Evolutionary conservation across 2,797 vertebrate genomes (phyloP).

Genomic region (Dermochelys coriacea): DNA sequence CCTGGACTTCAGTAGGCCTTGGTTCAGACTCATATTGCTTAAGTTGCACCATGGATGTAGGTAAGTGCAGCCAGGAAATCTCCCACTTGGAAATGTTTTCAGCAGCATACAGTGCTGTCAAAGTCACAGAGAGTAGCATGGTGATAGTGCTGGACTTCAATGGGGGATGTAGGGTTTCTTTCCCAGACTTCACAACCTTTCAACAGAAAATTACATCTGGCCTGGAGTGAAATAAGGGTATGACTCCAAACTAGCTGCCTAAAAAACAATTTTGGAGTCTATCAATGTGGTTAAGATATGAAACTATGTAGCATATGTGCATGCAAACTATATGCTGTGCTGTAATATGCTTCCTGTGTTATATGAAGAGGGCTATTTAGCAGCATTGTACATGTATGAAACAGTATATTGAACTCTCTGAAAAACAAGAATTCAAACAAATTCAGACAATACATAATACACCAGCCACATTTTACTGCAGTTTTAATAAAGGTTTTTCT

Average conservation of each 20-base stretch:
- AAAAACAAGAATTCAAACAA: constrained; percentile 24
- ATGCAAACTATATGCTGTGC: not conserved
- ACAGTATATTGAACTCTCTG: not conserved
- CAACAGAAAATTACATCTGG: not conserved
- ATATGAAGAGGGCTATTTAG: not conserved
- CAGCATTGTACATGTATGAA: not conserved
- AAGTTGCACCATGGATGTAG: not conserved
- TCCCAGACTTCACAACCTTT: not conserved
- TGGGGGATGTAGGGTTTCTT: fast-evolving
- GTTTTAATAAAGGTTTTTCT: constrained; percentile 26
- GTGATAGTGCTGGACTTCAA: fast-evolving
- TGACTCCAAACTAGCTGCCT: not conserved
- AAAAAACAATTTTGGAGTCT: not conserved
- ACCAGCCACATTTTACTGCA: not conserved
- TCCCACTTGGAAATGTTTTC: not conserved
- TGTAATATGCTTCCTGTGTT: not conserved
- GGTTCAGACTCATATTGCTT: not conserved
- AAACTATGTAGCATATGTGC: not conserved
- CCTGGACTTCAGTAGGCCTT: not conserved
- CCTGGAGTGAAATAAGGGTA: not conserved
- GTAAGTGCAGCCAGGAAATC: not conserved
- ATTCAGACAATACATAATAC: constrained; percentile 32
- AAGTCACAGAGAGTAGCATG: not conserved
- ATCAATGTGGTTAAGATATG: not conserved
- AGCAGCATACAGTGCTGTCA: not conserved